These are phyloP conservation scores for Chrysomela aeneicollis DNA, from an alignment of 2,888 invertebrate species.

Conservation along the genomic window DNA sequence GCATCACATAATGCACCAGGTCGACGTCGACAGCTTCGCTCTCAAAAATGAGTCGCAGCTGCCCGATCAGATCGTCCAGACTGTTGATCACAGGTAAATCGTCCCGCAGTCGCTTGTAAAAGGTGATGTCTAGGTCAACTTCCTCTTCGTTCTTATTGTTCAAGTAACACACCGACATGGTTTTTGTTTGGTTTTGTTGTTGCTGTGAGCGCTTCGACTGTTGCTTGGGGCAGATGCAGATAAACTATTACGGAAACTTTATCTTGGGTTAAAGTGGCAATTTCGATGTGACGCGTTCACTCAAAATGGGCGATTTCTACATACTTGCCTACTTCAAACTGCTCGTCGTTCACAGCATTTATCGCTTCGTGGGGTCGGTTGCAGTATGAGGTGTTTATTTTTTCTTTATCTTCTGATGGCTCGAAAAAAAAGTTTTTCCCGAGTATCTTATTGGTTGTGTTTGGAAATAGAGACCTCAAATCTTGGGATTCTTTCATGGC, in stretches of 20 bases:
- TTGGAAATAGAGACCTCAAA: no score
- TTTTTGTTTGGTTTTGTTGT: not conserved
- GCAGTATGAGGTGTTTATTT: no score
- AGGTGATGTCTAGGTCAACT: constrained; percentile 45
- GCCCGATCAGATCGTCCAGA: constrained; percentile 71
- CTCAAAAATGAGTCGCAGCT: constrained; percentile 80
- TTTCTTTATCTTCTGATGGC: no score
- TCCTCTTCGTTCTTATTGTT: constrained; percentile 36
- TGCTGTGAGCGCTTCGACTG: not conserved
- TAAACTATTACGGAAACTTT: not conserved
- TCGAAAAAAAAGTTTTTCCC: no score
- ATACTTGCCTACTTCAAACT: no score
- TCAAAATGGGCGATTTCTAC: no score
- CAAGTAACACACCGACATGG: constrained; percentile 33
- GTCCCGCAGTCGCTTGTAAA: constrained; percentile 50
- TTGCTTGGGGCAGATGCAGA: not conserved
- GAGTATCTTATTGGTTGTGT: no score
- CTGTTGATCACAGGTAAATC: constrained; percentile 57
- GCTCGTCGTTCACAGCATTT: no score
- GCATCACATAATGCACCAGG: constrained; percentile 82
- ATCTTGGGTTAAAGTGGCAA: not conserved
- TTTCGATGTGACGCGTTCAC: not conserved
- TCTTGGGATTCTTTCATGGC: no score
- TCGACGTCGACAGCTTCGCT: constrained; percentile 88
- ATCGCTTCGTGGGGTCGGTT: no score